These are phyloP conservation scores for Cheilosia vernalis DNA, from an alignment of 2,888 invertebrate species.

Conservation along the genomic window DNA sequence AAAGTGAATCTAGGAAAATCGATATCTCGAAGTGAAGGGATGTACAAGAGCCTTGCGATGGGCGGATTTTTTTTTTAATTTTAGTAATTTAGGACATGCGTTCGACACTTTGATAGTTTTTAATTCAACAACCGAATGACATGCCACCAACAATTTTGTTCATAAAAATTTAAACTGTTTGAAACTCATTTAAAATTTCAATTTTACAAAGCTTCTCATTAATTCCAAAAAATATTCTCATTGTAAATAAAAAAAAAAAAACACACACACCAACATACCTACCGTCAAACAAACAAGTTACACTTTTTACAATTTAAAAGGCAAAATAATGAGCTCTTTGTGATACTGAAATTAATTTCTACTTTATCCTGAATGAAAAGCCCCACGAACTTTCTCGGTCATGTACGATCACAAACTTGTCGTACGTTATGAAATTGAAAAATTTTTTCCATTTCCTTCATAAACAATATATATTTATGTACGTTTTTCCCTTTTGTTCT, in stretches of 20 bases:
- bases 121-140: too few relatives aligned
- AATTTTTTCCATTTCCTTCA: constrained; percentile 8
- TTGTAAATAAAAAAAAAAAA: too few relatives aligned
- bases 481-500: neutral
- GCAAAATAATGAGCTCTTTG: neutral
- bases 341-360: constrained; percentile 10
- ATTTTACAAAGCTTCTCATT: neutral
- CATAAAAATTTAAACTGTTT: neutral
- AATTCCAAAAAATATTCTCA: too few relatives aligned
- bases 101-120: too few relatives aligned
- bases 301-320: neutral
- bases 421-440: constrained; percentile 37
- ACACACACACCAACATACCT: too few relatives aligned
- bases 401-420: constrained; percentile 63
- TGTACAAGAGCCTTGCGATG: too few relatives aligned
- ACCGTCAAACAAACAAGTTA: neutral
- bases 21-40: too few relatives aligned
- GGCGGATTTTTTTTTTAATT: too few relatives aligned
- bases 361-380: constrained; percentile 19
- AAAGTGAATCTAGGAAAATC: too few relatives aligned
- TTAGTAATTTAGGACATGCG: too few relatives aligned
- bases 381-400: constrained; percentile 54
- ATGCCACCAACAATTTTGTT: neutral
- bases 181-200: neutral
- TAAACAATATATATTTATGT: neutral